Evolutionary conservation across 1,140 invertebrate genomes (phyloP), one percentile per base, ranked within the genome.

Genomic region (Leptopilina boulardi): DNA sequence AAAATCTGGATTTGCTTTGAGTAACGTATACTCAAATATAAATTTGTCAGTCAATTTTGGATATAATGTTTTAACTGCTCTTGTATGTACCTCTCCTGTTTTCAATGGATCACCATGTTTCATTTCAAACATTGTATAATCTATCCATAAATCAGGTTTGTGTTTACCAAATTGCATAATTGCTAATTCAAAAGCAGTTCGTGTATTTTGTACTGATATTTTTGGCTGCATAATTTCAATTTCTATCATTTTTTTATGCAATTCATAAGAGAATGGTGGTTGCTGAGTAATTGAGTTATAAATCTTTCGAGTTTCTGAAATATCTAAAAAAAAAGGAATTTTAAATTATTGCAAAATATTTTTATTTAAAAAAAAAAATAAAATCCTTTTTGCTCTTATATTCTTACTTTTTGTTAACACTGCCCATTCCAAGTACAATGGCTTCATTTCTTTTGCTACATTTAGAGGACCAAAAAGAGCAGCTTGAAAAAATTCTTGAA

Each of bases 101-200:
- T 86, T 90, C 11, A 87, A 85, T 0, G 90, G 80, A 51, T 92
- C 88, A 1, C 93, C 92, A 44, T 88, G 78, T 59, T 90, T 91
- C 80, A 90, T 86, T 87, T 94, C 93, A 81, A 94, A 93, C 23
- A 87, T 88, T 15, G 94, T 90, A 77, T 92, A 93, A 77, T 93
- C 89, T 56, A 94, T 86, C 93, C 94, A 94, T 11, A 94, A 86
- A 82, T 93, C 91, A 71, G 85, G 85, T 79, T 91, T 86, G 26
- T 82, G 86, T 80, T 88, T 90, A 10, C 94, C 92, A 87, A 93
- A 92, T 76, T 92, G 91, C 77, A 89, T 78, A 6, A 85, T 89
- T 0, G 91, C 88, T 38, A 91, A 85, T 78, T 92, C 89, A 79
- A 92, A 85, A 70, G 89, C 89, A 77, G 86, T 85, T 66, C 92